A percentile compares a stretch with the other conserved stretches of the same genome.
phyloP scores from a whole-genome alignment of 1,140 invertebrate genomes.

The Stegodyphus dumicola region DNA sequence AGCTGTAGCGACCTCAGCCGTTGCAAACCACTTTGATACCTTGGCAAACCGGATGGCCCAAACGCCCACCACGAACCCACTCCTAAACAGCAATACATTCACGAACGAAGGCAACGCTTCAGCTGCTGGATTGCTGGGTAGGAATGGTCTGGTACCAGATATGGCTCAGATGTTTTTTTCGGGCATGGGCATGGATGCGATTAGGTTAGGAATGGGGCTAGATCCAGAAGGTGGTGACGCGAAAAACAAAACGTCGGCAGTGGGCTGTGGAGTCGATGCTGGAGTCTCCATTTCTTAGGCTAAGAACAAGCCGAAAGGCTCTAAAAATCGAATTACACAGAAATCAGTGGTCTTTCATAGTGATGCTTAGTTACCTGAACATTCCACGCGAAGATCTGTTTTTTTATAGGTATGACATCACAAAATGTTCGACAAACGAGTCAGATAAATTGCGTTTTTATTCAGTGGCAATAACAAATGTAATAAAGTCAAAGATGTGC shows the following conservation, averaged over 20 bases:
- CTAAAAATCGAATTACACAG: slow-evolving; percentile 49
- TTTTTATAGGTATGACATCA: not conserved
- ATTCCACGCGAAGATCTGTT: not conserved
- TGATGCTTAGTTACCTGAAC: not conserved
- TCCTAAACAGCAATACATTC: slow-evolving; percentile 37
- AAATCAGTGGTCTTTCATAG: slow-evolving; percentile 53
- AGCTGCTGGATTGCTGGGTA: slow-evolving; percentile 25
- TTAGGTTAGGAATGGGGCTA: slow-evolving; percentile 44
- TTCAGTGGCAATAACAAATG: slow-evolving; percentile 55
- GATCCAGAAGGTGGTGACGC: slow-evolving; percentile 26
- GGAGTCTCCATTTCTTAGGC: slow-evolving; percentile 45
- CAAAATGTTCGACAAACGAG: not conserved
- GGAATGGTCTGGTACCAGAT: slow-evolving; percentile 54
- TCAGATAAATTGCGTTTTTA: slow-evolving; percentile 20
- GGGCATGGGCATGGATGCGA: slow-evolving; percentile 51
- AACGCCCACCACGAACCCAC: not conserved
- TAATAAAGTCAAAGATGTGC: slow-evolving; percentile 28
- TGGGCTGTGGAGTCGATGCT: slow-evolving; percentile 38
- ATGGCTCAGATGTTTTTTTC: slow-evolving; percentile 54
- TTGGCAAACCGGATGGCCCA: not conserved
- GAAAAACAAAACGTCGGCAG: slow-evolving; percentile 48
- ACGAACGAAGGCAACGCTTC: slow-evolving; percentile 40
- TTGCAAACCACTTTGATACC: slow-evolving; percentile 4
- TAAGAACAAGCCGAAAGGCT: slow-evolving; percentile 38
- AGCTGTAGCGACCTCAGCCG: not conserved